A percentile compares a stretch with the other conserved stretches of the same genome.
These are phyloP conservation scores for Phylloscopus collybita DNA, from an alignment of 2,797 vertebrate species.

Conservation along the genomic window DNA sequence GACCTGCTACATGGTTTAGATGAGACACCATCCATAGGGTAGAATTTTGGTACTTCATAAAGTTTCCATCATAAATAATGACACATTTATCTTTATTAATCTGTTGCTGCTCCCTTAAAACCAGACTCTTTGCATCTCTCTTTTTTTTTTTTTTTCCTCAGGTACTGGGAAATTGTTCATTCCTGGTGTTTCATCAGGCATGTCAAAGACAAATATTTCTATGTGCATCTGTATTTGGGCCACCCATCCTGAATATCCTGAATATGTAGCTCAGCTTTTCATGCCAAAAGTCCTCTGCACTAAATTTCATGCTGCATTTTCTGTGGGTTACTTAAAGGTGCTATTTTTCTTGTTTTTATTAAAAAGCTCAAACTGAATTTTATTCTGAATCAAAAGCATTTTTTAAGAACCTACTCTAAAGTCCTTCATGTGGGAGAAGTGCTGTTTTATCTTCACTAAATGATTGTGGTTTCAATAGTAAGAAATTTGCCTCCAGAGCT, in stretches of 20 bases:
- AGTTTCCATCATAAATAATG: neutral
- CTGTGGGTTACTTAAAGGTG: constrained; percentile 9
- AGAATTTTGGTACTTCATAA: neutral
- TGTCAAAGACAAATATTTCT: constrained; percentile 64
- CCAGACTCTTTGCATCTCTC: neutral
- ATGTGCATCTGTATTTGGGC: constrained; percentile 49
- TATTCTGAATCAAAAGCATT: neutral
- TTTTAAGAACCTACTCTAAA: neutral
- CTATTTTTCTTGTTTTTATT: neutral
- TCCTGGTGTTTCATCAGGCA: constrained; percentile 52
- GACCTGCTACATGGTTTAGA: neutral
- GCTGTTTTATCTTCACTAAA: neutral
- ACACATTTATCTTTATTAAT: neutral
- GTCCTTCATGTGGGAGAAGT: neutral
- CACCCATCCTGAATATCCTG: constrained; percentile 50
- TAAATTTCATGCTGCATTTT: constrained; percentile 54
- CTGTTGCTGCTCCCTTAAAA: constrained; percentile 19
- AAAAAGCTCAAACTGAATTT: neutral
- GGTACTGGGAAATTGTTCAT: constrained; percentile 52
- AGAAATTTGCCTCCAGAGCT: neutral
- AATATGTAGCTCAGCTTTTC: constrained; percentile 14
- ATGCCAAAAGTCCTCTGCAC: constrained; percentile 1
- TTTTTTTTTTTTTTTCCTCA: neutral
- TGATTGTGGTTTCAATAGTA: neutral
- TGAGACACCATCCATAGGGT: neutral